These are phyloP conservation scores for Drosophila longiperda DNA, from an alignment of 2,888 invertebrate genomes.

Conservation along the genomic window DNA sequence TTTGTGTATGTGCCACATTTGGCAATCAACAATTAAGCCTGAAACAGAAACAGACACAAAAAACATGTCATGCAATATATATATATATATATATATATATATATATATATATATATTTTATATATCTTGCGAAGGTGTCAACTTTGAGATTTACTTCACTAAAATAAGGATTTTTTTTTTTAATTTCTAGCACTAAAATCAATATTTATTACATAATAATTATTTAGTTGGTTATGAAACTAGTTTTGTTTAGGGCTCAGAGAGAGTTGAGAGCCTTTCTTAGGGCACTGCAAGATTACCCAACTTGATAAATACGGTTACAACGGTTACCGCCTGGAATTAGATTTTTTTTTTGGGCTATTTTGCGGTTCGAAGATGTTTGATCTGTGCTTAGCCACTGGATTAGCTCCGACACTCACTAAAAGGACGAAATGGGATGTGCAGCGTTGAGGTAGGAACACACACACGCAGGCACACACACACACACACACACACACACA, in stretches of 20 bases:
- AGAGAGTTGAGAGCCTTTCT: not conserved
- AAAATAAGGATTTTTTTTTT: not conserved
- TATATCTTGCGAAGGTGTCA: not conserved
- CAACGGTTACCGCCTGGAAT: conserved; percentile 35
- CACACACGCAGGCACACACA: conserved; percentile 26
- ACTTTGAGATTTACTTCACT: not conserved
- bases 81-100: not conserved
- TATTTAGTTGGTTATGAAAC: not conserved
- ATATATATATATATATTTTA: not conserved
- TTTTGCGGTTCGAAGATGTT: conserved; percentile 75
- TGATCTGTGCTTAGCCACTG: conserved; percentile 76
- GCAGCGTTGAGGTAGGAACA: conserved; percentile 15
- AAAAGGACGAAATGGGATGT: conserved; percentile 42
- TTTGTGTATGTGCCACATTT: conserved; percentile 37
- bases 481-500: not conserved
- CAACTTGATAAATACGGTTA: conserved; percentile 39
- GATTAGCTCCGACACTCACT: conserved; percentile 71
- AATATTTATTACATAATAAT: not conserved
- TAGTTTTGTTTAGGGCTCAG: not conserved
- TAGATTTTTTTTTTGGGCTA: conserved; percentile 26
- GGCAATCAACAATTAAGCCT: conserved; percentile 26
- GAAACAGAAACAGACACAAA: conserved; percentile 13
- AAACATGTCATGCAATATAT: not conserved
- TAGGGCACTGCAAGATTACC: conserved; percentile 44
- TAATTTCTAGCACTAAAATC: not conserved